Conservation (phyloP, 2,113 vertebrate species). For the Gasterosteus nipponicus region DNA sequence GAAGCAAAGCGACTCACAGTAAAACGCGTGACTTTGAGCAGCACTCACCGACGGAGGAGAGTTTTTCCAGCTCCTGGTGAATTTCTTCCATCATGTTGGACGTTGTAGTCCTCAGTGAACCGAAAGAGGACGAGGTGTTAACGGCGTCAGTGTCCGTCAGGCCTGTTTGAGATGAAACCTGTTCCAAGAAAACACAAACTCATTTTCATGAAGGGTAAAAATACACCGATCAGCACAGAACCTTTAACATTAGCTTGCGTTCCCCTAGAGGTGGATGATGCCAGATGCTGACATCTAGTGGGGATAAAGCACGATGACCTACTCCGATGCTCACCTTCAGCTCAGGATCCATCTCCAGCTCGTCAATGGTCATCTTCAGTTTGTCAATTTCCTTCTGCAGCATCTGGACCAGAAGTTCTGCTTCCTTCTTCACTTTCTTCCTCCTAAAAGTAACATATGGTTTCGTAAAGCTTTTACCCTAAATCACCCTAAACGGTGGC, state of each 20-base stretch:
- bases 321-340: slow-evolving; percentile 54
- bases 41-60: slow-evolving; percentile 61
- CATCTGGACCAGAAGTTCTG: slow-evolving; percentile 16
- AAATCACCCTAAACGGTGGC: background rate
- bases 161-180: too few species aligned
- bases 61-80: slow-evolving; percentile 52
- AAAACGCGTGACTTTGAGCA: background rate
- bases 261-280: background rate
- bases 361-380: slow-evolving; percentile 27
- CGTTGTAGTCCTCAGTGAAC: slow-evolving; percentile 40
- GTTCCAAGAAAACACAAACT: too few species aligned
- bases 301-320: background rate
- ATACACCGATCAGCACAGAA: background rate
- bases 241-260: background rate
- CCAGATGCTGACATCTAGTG: background rate
- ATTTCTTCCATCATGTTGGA: slow-evolving; percentile 56
- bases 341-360: slow-evolving; percentile 29
- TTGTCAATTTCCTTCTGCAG: slow-evolving; percentile 59
- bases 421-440: slow-evolving; percentile 34
- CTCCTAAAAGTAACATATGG: slow-evolving; percentile 20
- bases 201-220: background rate
- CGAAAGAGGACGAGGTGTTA: slow-evolving; percentile 44
- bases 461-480: background rate
- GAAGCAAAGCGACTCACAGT: background rate
- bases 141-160: slow-evolving; percentile 11